Evolutionary conservation across 2,113 vertebrate genomes (phyloP).

Genomic region (Boulengeromyrus knoepffleri): DNA sequence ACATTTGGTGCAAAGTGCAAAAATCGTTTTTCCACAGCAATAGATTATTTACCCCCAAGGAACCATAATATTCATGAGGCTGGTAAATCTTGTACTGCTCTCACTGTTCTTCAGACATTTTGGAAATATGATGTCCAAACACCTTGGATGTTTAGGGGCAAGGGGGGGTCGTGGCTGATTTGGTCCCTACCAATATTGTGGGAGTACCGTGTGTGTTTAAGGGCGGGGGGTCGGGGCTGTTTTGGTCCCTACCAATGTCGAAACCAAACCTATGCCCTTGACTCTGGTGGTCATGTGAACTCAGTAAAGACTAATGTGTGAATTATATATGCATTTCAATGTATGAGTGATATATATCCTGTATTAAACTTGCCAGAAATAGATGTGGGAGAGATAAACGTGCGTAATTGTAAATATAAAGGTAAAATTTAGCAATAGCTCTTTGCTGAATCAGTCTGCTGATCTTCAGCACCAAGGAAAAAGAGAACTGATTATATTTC

Average conservation of each 20-base stretch:
- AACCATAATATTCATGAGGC: background rate
- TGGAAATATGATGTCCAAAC: slow-evolving; percentile 53
- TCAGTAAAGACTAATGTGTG: slow-evolving; percentile 29
- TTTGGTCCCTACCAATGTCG: background rate
- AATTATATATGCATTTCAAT: background rate
- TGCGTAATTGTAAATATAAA: background rate
- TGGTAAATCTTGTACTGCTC: background rate
- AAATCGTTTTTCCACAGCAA: background rate
- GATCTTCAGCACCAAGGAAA: background rate
- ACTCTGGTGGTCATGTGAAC: slow-evolving; percentile 47
- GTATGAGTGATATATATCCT: background rate
- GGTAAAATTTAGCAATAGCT: background rate
- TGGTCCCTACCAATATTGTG: background rate
- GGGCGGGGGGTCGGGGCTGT: background rate
- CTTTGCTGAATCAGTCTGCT: background rate
- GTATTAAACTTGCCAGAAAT: background rate
- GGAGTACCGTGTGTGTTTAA: background rate
- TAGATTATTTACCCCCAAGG: background rate
- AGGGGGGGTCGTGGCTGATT: background rate
- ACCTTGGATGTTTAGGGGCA: slow-evolving; percentile 13
- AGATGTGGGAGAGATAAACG: background rate
- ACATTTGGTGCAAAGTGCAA: background rate
- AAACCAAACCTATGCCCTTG: background rate
- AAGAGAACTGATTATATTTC: background rate
- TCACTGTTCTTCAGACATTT: slow-evolving; percentile 52